phyloP scores from a whole-genome alignment of 2,113 vertebrate genomes.

The Cololabis saira region DNA sequence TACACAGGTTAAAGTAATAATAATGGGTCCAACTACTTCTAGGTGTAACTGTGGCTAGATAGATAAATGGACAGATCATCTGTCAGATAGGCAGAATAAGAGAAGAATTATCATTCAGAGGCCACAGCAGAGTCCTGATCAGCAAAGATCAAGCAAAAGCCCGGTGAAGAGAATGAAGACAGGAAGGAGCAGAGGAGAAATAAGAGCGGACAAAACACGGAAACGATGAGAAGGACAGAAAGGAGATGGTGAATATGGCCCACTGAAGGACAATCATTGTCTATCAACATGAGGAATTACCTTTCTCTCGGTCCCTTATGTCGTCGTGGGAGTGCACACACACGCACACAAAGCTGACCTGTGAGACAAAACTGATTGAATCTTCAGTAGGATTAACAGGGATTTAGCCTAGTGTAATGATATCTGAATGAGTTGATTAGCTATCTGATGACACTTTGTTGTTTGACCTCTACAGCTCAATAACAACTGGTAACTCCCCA shows the following conservation, averaged over 20 bases:
- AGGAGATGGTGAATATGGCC: conserved; percentile 56
- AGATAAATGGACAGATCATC: conserved; percentile 6
- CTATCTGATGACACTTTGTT: conserved; percentile 73
- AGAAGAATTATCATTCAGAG: conserved; percentile 54
- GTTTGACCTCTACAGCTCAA: conserved; percentile 74
- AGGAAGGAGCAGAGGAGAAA: conserved; percentile 26
- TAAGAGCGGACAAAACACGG: conserved; percentile 27
- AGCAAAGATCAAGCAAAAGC: conserved; percentile 18
- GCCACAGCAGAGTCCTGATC: conserved; percentile 30
- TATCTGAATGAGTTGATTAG: conserved; percentile 78
- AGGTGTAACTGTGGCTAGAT: not conserved
- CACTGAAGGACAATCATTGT: conserved; percentile 78
- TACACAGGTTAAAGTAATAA: not conserved
- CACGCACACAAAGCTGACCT: conserved; percentile 59
- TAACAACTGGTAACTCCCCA: conserved; percentile 48
- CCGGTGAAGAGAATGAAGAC: conserved; percentile 20
- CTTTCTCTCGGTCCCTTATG: conserved; percentile 58
- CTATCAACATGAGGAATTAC: conserved; percentile 78
- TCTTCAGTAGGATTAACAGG: conserved; percentile 77
- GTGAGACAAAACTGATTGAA: conserved; percentile 72
- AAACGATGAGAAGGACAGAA: conserved; percentile 45
- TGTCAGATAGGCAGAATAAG: conserved; percentile 17
- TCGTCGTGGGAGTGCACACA: conserved; percentile 34
- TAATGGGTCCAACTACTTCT: not conserved
- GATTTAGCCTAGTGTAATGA: conserved; percentile 78